phyloP scores from a whole-genome alignment of 2,888 invertebrate genomes.

The Axea sp. region DNA sequence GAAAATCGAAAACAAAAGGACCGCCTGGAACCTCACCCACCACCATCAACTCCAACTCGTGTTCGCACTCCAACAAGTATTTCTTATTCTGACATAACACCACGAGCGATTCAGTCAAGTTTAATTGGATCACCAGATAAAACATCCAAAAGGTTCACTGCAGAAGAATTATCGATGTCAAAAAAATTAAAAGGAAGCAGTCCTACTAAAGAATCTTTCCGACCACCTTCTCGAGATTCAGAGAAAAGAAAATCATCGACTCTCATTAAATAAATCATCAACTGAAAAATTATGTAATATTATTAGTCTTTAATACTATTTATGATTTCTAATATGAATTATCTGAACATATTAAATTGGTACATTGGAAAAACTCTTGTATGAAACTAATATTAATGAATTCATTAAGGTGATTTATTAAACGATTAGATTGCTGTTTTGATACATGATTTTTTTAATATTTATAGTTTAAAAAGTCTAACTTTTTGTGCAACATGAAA shows the following conservation, averaged over 20 bases:
- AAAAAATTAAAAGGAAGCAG: constrained; percentile 38
- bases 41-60: constrained; percentile 73
- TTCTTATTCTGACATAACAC: constrained; percentile 68
- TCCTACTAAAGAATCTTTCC: constrained; percentile 25
- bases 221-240: constrained; percentile 24
- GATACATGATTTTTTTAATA: too few relatives aligned
- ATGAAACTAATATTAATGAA: too few relatives aligned
- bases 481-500: too few relatives aligned
- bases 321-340: too few relatives aligned
- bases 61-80: constrained; percentile 64
- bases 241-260: constrained; percentile 37
- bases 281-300: constrained; percentile 16
- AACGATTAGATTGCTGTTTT: too few relatives aligned
- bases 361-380: too few relatives aligned
- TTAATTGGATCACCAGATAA: constrained; percentile 68
- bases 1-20: constrained; percentile 46
- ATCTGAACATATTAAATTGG: too few relatives aligned
- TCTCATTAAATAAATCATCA: constrained; percentile 10
- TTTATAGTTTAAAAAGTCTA: too few relatives aligned
- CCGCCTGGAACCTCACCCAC: constrained; percentile 69
- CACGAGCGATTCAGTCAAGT: constrained; percentile 70
- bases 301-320: too few relatives aligned
- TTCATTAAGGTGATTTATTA: too few relatives aligned
- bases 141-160: constrained; percentile 40
- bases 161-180: constrained; percentile 11